Evolutionary conservation across 1,140 invertebrate species (phyloP), one percentile per base, ranked within the genome.

Genomic region (Nebria ingens): DNA sequence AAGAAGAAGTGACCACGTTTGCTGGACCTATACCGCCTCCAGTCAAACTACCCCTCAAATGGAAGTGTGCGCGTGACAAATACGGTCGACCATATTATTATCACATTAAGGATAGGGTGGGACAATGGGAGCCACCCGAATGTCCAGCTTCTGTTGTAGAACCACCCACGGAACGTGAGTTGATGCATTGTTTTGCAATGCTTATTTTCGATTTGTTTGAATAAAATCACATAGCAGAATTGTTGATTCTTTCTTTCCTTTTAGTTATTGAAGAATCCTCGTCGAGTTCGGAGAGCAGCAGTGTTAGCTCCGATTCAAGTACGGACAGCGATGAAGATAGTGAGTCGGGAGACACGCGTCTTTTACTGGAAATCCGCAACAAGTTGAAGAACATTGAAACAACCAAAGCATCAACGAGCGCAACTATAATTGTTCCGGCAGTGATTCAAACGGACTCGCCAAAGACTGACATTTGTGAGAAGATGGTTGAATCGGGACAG

Each of bases 51-150:
- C 92, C 93, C 2, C 85, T 86, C 0, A 82, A 86, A 65, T 97
- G 93, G 93, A 88, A 89, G 63, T 86, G 82, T 62, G 85, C 88
- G 0, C 79, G 81, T 45, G 91, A 94, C 69, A 65, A 76, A 17
- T 82, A 89, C 42, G 92, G 93, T 1, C 75, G 90, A 56, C 79
- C 83, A 0, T 98, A 96, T 69, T 98, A 95, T 73, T 97, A 95
- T 71, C 91, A 97, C 69, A 74, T 86, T 0, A 85, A 85, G 61
- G 82, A 87, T 20, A 80, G 90, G 54, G 77, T 87, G 63, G 83
- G 90, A 1, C 92, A 95, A 67, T 97, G 93, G 93, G 75, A 87
- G 56, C 88, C 89, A 21, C 93, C 93, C 0, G 75, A 77, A 40
- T 56, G 64, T 19, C 22, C 56, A 19, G 45, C 45, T 19, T 29